A percentile compares a stretch with the other conserved stretches of the same genome.
phyloP scores from a whole-genome alignment of 2,797 vertebrate genomes.

The Astyanax mexicanus region DNA sequence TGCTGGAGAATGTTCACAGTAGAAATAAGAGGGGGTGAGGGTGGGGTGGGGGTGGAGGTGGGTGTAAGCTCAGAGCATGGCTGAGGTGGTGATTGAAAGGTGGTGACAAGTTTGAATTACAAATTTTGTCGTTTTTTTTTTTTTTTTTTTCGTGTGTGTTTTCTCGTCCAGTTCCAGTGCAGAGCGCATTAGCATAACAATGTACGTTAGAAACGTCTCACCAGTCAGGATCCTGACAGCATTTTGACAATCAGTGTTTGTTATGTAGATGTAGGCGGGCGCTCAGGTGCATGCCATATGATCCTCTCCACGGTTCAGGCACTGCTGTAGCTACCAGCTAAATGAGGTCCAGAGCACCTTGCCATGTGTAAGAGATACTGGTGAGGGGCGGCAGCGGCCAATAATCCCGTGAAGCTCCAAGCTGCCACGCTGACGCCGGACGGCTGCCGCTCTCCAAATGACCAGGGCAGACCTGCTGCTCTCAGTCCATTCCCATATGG shows the following conservation, averaged over 20 bases:
- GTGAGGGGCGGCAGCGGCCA: conserved; percentile 40
- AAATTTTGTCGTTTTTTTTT: neutral
- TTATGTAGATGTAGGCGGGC: neutral
- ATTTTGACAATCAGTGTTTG: conserved; percentile 11
- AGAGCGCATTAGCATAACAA: conserved; percentile 2
- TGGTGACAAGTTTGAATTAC: conserved; percentile 28
- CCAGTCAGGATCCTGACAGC: neutral
- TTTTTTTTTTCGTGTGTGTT: neutral
- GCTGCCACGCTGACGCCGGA: conserved; percentile 48
- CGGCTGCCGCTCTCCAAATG: conserved; percentile 39
- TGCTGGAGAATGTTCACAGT: conserved; percentile 45
- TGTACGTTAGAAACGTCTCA: neutral
- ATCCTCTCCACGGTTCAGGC: neutral
- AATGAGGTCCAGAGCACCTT: conserved; percentile 33
- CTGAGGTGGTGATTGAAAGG: conserved; percentile 19
- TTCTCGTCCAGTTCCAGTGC: conserved; percentile 2
- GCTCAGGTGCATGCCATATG: conserved; percentile 23
- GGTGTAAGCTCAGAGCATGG: conserved; percentile 17
- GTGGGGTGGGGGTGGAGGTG: too few relatives aligned
- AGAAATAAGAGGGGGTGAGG: conserved; percentile 45
- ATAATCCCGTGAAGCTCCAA: conserved; percentile 58
- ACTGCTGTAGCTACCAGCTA: conserved; percentile 10
- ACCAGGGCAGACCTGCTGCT: conserved; percentile 53
- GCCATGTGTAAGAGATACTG: conserved; percentile 37
- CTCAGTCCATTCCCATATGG: conserved; percentile 54